These are phyloP conservation scores for Cheilosia vernalis DNA, from an alignment of 2,888 invertebrate species.

Conservation along the genomic window DNA sequence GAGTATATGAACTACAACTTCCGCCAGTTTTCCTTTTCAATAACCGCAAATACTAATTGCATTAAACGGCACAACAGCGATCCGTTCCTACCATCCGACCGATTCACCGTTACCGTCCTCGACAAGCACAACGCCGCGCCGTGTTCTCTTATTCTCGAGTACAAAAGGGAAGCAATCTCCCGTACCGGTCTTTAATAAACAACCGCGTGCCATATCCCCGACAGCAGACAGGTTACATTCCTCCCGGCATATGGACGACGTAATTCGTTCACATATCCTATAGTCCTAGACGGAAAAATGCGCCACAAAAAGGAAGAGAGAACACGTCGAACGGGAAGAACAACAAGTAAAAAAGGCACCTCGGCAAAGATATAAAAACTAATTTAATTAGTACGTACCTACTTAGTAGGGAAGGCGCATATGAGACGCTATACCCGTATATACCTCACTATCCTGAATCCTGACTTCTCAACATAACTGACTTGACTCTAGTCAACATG, in stretches of 20 bases:
- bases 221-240: slow-evolving; percentile 48
- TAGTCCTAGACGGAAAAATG: slow-evolving; percentile 13
- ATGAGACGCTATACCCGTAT: neutral
- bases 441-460: slow-evolving; percentile 18
- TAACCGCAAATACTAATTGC: slow-evolving; percentile 68
- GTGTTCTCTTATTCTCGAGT: slow-evolving; percentile 50
- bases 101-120: neutral
- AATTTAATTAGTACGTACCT: slow-evolving; percentile 60
- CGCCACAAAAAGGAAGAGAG: slow-evolving; percentile 35
- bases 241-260: slow-evolving; percentile 52
- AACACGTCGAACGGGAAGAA: neutral
- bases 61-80: slow-evolving; percentile 55
- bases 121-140: slow-evolving; percentile 21
- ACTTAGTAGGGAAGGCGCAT: slow-evolving; percentile 16
- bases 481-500: slow-evolving; percentile 12
- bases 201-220: slow-evolving; percentile 44
- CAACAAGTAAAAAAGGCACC: neutral
- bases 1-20: slow-evolving; percentile 42
- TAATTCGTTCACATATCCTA: slow-evolving; percentile 43
- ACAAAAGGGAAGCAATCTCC: slow-evolving; percentile 50
- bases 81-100: slow-evolving; percentile 7
- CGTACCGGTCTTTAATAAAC: slow-evolving; percentile 55
- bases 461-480: slow-evolving; percentile 50
- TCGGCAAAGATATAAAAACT: slow-evolving; percentile 44
- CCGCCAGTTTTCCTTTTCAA: slow-evolving; percentile 67